Evolutionary conservation across 2,797 vertebrate genomes (phyloP).

Genomic region (Tenualosa thibaudeaui): DNA sequence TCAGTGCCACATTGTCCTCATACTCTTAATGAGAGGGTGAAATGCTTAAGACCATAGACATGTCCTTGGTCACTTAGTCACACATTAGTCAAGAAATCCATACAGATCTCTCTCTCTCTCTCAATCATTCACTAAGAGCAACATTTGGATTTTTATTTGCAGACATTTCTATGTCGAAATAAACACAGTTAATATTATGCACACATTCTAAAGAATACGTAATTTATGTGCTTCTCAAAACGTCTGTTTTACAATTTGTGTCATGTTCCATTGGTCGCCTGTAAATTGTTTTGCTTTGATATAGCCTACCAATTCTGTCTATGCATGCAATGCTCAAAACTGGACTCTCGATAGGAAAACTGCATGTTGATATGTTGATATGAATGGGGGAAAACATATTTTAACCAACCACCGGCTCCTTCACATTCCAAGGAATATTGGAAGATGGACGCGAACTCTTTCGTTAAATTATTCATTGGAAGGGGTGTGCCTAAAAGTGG

Average conservation of each 20-base stretch:
- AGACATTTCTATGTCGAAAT: not conserved
- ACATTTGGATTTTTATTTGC: not conserved
- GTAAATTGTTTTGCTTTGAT: too few relatives aligned
- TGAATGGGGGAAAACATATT: not conserved
- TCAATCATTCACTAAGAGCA: too few relatives aligned
- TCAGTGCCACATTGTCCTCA: too few relatives aligned
- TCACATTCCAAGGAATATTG: constrained; percentile 20
- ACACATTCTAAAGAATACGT: too few relatives aligned
- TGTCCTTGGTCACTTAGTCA: not conserved
- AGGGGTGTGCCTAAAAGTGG: constrained; percentile 36
- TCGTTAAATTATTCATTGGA: constrained; percentile 38
- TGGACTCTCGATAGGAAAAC: not conserved
- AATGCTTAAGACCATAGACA: not conserved
- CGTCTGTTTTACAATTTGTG: too few relatives aligned
- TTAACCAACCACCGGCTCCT: not conserved
- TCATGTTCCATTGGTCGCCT: too few relatives aligned
- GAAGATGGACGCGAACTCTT: constrained; percentile 18
- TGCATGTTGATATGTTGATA: not conserved
- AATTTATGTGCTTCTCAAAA: too few relatives aligned
- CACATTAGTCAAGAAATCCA: not conserved
- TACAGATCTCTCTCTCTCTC: not conserved
- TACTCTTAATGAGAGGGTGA: not conserved
- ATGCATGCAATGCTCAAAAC: too few relatives aligned
- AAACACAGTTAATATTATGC: too few relatives aligned
- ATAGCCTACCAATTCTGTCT: too few relatives aligned